Conservation (phyloP, 2,888 invertebrate genomes). For the Troglohyphantes excavatus region DNA sequence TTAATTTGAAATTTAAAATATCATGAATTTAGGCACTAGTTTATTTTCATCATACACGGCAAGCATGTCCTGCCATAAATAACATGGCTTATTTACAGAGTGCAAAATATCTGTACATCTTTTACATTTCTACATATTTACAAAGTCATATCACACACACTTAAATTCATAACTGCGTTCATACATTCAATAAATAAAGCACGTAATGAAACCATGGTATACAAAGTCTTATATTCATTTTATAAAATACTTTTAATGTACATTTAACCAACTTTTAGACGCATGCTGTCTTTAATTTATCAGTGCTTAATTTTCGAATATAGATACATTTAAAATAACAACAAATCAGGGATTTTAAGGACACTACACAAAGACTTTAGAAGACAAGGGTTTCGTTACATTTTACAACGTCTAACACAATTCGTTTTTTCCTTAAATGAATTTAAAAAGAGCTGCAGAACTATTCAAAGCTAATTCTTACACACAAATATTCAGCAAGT, state of each 20-base stretch:
- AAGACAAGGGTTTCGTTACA: slow-evolving; percentile 15
- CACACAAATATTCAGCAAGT: background rate
- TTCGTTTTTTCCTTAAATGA: background rate
- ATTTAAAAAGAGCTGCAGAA: background rate
- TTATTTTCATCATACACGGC: slow-evolving; percentile 30
- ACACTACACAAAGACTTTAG: slow-evolving; percentile 7
- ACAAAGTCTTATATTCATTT: slow-evolving; percentile 15
- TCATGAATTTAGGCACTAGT: slow-evolving; percentile 19
- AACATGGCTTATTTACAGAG: slow-evolving; percentile 73
- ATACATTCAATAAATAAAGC: slow-evolving; percentile 65
- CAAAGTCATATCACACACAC: slow-evolving; percentile 67
- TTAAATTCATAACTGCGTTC: slow-evolving; percentile 54
- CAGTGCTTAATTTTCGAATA: background rate
- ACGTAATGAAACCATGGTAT: slow-evolving; percentile 33
- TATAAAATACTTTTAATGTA: background rate
- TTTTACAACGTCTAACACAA: slow-evolving; percentile 38
- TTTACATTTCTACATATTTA: slow-evolving; percentile 70
- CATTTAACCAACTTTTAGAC: background rate
- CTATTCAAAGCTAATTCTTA: background rate
- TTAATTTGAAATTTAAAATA: slow-evolving; percentile 36
- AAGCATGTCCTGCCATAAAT: slow-evolving; percentile 60
- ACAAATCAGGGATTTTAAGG: background rate
- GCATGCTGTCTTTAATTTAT: background rate
- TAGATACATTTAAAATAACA: background rate
- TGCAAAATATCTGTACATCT: slow-evolving; percentile 65